Evolutionary conservation across 1,140 invertebrate genomes (phyloP), one percentile per base, ranked within the genome.

Genomic region (Choristoneura fumiferana): DNA sequence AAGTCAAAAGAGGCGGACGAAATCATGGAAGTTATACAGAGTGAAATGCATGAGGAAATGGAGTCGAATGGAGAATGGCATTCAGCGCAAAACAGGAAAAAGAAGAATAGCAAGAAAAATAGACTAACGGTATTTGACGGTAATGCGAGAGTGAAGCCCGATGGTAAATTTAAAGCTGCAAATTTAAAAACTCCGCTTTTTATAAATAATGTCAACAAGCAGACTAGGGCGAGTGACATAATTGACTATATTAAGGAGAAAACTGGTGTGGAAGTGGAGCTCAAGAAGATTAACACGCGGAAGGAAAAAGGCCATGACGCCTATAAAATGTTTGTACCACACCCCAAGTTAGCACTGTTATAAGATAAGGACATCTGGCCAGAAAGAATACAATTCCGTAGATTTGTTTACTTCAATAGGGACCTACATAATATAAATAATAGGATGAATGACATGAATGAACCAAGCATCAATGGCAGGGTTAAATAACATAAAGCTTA

Each of bases 301-400:
- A 38, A 14, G 3, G 1, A 36, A 34, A 22, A 35, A 45, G 3
- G 5, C 8, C 45, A 54, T 45, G 8, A 35, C 13, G 29, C 34
- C n/a, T 57, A 15, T 9, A 57, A 57, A 35, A 10, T 57, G 1
- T 43, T 45, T 12, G 39, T 57, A 35, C 14, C 56, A 8, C 4
- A 36, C n/a, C 2, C 8, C 17, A 38, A 52, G 10, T 1, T 58
- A 22, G 1, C 14, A 4, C 8, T 17, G 4, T 52, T 36, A n/a
- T 34, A 52, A 8, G 33, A 52, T 38, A 15, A 18, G 2, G 17
- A 12, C 4, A 9, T 58, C 0, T 58, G 57, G 57, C 57, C 57
- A 13, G 4, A 52, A 4, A 43, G 43, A 4, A 52, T 58, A 9
- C 1, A 3, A 22, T 58, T 52, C 15, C 12, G 40, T 4, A 12